Conservation (phyloP, 2,888 invertebrate species). For the Watsonalla cultraria region DNA sequence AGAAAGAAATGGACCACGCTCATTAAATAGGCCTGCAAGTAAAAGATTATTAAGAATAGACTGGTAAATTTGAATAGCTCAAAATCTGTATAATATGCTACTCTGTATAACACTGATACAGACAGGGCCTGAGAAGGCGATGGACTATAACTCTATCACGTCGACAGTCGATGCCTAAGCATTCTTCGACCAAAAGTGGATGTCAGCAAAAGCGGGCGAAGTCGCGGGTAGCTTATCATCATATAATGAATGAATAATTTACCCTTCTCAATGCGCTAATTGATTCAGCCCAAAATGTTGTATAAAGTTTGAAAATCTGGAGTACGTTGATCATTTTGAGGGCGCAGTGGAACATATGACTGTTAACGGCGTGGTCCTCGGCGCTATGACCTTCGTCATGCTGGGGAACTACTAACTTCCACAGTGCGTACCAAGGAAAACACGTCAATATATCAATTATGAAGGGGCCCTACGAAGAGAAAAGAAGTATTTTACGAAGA, state of each 20-base stretch:
- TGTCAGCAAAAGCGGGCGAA: too few species aligned
- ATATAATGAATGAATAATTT: constrained; percentile 7
- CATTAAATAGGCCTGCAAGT: constrained; percentile 69
- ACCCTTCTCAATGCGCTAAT: constrained; percentile 65
- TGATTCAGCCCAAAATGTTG: constrained; percentile 64
- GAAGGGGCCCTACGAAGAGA: constrained; percentile 49
- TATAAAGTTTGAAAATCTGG: constrained; percentile 67
- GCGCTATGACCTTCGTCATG: constrained; percentile 52
- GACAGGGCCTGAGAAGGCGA: too few species aligned
- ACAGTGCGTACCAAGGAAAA: constrained; percentile 68
- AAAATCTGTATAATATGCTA: too few species aligned
- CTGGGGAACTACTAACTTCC: constrained; percentile 48
- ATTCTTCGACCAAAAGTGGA: too few species aligned
- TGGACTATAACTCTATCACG: too few species aligned
- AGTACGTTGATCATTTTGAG: constrained; percentile 58
- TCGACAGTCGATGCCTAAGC: too few species aligned
- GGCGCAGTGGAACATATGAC: constrained; percentile 58
- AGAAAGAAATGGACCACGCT: constrained; percentile 70
- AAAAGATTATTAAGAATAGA: background rate
- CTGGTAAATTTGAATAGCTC: too few species aligned
- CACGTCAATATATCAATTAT: constrained; percentile 62
- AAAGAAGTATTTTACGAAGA: background rate
- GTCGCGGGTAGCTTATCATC: too few species aligned
- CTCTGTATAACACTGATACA: too few species aligned
- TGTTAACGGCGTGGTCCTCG: constrained; percentile 41